These are phyloP conservation scores for Drosophila rellima DNA, from an alignment of 2,888 invertebrate genomes.

Conservation along the genomic window DNA sequence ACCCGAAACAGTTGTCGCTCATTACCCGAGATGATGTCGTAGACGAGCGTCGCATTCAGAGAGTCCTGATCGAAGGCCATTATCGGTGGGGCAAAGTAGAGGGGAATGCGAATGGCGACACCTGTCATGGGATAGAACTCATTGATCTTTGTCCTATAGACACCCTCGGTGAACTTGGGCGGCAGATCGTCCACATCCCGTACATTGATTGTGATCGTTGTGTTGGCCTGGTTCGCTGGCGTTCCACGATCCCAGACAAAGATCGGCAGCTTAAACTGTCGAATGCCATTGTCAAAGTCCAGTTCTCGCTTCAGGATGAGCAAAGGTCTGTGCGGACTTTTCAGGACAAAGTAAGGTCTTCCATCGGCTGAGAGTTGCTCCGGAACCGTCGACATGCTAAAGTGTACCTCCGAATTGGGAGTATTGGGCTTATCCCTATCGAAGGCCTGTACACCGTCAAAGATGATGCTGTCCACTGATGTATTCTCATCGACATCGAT, in stretches of 20 bases:
- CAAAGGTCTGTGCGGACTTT: slow-evolving; percentile 92
- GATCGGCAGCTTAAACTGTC: slow-evolving; percentile 90
- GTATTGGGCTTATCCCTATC: slow-evolving; percentile 95
- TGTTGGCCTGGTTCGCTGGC: slow-evolving; percentile 90
- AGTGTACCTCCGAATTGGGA: slow-evolving; percentile 94
- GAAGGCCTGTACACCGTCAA: slow-evolving; percentile 92
- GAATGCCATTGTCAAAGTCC: slow-evolving; percentile 93
- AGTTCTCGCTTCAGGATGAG: slow-evolving; percentile 91
- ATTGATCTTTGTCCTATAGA: slow-evolving; percentile 92
- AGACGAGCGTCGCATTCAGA: slow-evolving; percentile 90
- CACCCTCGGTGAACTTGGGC: slow-evolving; percentile 92
- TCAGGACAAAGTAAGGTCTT: slow-evolving; percentile 89
- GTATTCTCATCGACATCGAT: slow-evolving; percentile 93
- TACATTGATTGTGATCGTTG: slow-evolving; percentile 90
- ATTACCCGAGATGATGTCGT: slow-evolving; percentile 93
- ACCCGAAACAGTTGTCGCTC: slow-evolving; percentile 91
- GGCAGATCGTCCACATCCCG: slow-evolving; percentile 93
- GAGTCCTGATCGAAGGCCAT: slow-evolving; percentile 94
- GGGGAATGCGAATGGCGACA: slow-evolving; percentile 89
- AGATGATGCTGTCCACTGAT: slow-evolving; percentile 91
- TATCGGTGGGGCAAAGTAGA: slow-evolving; percentile 90
- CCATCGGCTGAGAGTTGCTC: slow-evolving; percentile 82
- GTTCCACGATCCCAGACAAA: slow-evolving; percentile 94
- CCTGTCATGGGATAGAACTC: slow-evolving; percentile 93
- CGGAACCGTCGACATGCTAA: slow-evolving; percentile 90